Evolutionary conservation across 2,888 invertebrate species (phyloP).

Genomic region (Vannuccia rotundouncinata): DNA sequence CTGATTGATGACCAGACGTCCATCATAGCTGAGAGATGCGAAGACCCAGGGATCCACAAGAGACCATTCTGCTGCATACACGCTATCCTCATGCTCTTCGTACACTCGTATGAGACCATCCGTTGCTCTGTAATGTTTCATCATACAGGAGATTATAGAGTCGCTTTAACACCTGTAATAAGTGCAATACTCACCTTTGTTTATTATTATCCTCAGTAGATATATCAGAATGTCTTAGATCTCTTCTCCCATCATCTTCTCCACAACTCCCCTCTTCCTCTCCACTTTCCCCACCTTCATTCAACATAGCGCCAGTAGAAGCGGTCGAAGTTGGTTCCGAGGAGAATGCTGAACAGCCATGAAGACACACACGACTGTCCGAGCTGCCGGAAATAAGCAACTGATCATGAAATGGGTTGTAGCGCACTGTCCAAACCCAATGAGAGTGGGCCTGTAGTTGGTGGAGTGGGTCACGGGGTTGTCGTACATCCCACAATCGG

Average conservation of each 20-base stretch:
- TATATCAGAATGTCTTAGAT: not conserved
- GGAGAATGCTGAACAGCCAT: conserved; percentile 77
- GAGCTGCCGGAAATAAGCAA: conserved; percentile 84
- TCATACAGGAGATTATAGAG: not conserved
- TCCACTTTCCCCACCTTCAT: conserved; percentile 45
- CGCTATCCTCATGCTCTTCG: conserved; percentile 94
- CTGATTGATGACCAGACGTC: conserved; percentile 79
- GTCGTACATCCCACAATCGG: conserved; percentile 91
- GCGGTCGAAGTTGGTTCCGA: conserved; percentile 66
- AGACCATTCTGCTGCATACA: conserved; percentile 94
- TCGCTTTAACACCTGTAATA: not conserved
- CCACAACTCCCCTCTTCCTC: conserved; percentile 45
- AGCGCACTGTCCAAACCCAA: conserved; percentile 76
- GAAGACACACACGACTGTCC: conserved; percentile 81
- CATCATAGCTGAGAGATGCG: conserved; percentile 96
- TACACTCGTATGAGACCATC: conserved; percentile 85
- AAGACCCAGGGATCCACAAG: conserved; percentile 96
- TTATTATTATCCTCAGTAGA: not conserved
- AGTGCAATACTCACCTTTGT: not conserved
- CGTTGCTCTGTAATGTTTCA: conserved; percentile 57
- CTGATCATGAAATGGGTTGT: conserved; percentile 94
- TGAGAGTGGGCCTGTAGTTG: conserved; percentile 44
- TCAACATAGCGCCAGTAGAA: conserved; percentile 53
- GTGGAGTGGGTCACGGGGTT: conserved; percentile 65
- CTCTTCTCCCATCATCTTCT: conserved; percentile 44